Base-by-base conservation (phyloP, 2,797 vertebrate species). In the Pelodytes ibericus region DNA sequence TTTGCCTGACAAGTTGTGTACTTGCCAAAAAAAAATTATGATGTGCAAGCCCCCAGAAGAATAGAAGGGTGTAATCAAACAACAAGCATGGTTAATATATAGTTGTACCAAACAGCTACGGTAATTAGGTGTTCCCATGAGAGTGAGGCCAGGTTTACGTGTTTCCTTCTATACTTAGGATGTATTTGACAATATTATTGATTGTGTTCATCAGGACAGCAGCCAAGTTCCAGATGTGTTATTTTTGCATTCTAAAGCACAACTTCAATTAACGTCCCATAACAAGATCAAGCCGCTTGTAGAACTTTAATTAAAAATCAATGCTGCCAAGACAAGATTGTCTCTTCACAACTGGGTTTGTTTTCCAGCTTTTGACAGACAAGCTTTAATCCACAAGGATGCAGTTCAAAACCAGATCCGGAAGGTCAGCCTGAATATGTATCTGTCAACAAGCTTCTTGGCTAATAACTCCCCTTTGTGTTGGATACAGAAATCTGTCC, bases 241-340 rank as follows among this genome's bases (percentile, higher is more conserved):
- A 58, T 49, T 63, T 71, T 60, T 71, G 27, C 59, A 47, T 65
- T 63, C 51, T 65, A 30, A 63, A 62, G 66, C 59, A 49, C 72
- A 64, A 49, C 71, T 67, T 65, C 59, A 64, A 64, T 71, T 66
- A 57, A 33, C 66, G 11, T 71, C 59, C 49, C 66, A 70, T 65
- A 70, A 69, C 49, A 36, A 64, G 49, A 63, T 74, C 56, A 75
- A 66, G 44, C 61, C 15, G 62, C 66, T 66, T 70, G 83, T 84
- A 84, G 72, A 47, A 62, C 63, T 74, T 79, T 73, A 73, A 73
- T 72, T 67, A 74, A 59, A 69, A 73, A 74, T 73, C 70, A 73
- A 73, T 74, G 33, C n/a, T 53, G 58, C 66, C 51, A 70, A 70
- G 66, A 75, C 58, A 53, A 62, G 74, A 39, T 75, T 63, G 66